Conservation (phyloP, 2,113 vertebrate genomes). For the Clarias gariepinus region DNA sequence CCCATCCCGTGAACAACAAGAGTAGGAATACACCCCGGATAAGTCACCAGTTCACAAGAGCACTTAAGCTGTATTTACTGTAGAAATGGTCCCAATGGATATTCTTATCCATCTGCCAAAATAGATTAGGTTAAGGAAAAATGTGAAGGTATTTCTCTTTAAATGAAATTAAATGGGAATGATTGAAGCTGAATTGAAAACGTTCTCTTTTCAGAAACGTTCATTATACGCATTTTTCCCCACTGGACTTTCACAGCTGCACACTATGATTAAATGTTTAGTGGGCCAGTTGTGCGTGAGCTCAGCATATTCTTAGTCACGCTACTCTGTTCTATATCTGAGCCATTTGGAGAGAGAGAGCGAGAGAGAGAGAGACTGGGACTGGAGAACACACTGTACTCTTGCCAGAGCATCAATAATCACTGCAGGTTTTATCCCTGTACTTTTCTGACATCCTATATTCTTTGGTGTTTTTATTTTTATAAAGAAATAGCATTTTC, state of each 20-base stretch:
- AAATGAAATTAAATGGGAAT: neutral
- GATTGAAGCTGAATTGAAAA: neutral
- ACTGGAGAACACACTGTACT: slow-evolving; percentile 36
- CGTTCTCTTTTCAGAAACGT: neutral
- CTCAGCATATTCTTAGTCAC: slow-evolving; percentile 42
- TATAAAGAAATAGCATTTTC: slow-evolving; percentile 5
- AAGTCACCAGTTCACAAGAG: neutral
- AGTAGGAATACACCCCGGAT: neutral
- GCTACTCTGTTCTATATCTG: slow-evolving; percentile 26
- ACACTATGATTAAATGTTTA: slow-evolving; percentile 19
- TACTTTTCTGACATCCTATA: slow-evolving; percentile 11
- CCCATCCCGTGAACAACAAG: neutral
- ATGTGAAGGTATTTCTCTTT: neutral
- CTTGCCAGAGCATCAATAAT: slow-evolving; percentile 51
- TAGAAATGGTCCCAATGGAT: neutral
- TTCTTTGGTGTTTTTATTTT: slow-evolving; percentile 16
- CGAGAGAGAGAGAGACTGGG: neutral
- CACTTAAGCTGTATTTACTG: neutral
- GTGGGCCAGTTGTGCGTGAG: slow-evolving; percentile 16
- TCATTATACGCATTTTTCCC: neutral
- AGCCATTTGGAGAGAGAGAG: slow-evolving; percentile 30
- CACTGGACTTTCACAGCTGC: slow-evolving; percentile 9
- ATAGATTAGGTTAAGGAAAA: neutral
- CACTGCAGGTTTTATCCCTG: neutral
- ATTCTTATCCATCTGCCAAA: neutral